Conservation (phyloP, 2,888 invertebrate species). For the Scaptomyza cyrtandrae region DNA sequence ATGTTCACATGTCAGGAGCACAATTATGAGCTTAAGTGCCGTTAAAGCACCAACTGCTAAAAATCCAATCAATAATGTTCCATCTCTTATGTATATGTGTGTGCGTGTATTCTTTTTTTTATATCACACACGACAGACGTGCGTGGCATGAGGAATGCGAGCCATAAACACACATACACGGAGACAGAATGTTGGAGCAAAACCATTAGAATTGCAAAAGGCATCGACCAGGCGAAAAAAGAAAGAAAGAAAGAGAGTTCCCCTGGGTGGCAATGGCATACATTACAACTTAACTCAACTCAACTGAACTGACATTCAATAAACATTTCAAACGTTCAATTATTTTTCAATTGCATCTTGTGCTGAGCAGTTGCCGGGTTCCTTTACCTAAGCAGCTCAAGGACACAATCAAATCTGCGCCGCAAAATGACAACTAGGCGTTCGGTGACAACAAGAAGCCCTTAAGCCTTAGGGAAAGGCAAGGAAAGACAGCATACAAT, state of each 20-base stretch:
- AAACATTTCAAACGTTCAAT: constrained; percentile 76
- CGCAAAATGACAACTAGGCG: constrained; percentile 40
- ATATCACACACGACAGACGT: constrained; percentile 42
- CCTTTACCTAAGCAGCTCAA: constrained; percentile 16
- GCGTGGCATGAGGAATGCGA: constrained; percentile 51
- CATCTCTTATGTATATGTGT: constrained; percentile 25
- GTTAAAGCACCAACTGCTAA: constrained; percentile 54
- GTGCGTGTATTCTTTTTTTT: constrained; percentile 24
- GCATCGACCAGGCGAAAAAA: constrained; percentile 2
- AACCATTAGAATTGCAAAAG: constrained; percentile 49
- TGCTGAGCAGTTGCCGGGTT: constrained; percentile 16
- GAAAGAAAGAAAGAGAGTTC: constrained; percentile 12
- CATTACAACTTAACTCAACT: constrained; percentile 34
- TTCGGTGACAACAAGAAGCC: constrained; percentile 1
- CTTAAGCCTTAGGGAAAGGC: not conserved
- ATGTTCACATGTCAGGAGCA: constrained; percentile 38
- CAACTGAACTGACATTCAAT: constrained; percentile 68
- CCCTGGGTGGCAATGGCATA: constrained; percentile 31
- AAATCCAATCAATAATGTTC: constrained; percentile 66
- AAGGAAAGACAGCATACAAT: too few species aligned
- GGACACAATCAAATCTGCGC: constrained; percentile 39
- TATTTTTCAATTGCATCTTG: constrained; percentile 77
- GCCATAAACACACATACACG: constrained; percentile 21
- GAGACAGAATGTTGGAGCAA: constrained; percentile 7
- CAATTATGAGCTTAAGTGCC: constrained; percentile 69